A percentile compares a stretch with the other conserved stretches of the same genome.
These are phyloP conservation scores for Tiliacea aurago DNA, from an alignment of 2,888 invertebrate species.

Conservation along the genomic window DNA sequence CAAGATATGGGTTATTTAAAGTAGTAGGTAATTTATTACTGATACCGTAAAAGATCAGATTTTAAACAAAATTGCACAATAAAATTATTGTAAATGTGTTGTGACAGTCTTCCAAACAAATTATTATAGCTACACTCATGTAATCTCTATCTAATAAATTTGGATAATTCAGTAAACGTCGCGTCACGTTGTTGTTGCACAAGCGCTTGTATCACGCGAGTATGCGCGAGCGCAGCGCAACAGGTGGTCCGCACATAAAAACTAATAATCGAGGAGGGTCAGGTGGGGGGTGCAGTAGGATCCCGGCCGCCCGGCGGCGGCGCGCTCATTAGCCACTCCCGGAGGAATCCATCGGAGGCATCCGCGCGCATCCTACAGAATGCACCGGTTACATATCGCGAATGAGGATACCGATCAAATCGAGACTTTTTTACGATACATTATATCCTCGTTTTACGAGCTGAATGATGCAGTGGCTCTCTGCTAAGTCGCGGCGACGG, in stretches of 20 bases:
- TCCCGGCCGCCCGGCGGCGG: background rate
- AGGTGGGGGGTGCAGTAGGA: background rate
- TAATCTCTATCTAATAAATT: constrained; percentile 17
- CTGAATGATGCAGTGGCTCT: background rate
- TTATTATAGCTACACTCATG: background rate
- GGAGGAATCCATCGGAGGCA: constrained; percentile 49
- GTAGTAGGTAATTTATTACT: background rate
- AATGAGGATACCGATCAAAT: constrained; percentile 32
- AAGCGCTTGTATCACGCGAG: constrained; percentile 21
- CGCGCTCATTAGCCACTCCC: constrained; percentile 63
- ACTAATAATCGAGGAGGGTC: constrained; percentile 58
- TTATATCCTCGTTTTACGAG: constrained; percentile 16
- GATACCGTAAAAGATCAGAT: background rate
- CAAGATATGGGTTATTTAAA: no score
- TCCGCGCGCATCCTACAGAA: constrained; percentile 40
- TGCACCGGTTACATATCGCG: constrained; percentile 47
- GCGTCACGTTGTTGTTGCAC: constrained; percentile 6
- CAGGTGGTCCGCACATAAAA: constrained; percentile 67
- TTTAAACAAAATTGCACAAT: background rate
- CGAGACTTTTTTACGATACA: constrained; percentile 27
- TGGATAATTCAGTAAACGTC: constrained; percentile 17
- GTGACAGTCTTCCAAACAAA: background rate
- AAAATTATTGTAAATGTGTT: background rate
- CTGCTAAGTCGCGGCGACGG: no score
- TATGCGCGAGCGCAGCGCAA: constrained; percentile 57